phyloP scores from a whole-genome alignment of 2,888 invertebrate species.

The Thecocarcelia acutangulata region DNA sequence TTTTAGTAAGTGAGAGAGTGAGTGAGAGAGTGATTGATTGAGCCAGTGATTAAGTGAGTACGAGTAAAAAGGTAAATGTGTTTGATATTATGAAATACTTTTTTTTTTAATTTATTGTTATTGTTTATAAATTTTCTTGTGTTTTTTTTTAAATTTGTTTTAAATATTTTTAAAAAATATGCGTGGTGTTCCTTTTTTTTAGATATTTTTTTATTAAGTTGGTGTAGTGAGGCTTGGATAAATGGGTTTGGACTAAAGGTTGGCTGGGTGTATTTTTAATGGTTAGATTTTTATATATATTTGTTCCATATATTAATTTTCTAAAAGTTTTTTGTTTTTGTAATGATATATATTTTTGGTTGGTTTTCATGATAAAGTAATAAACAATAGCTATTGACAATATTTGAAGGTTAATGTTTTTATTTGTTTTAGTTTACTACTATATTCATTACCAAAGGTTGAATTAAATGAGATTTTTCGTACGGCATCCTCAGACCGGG shows the following conservation, averaged over 20 bases:
- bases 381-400: neutral
- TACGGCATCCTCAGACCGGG: too few relatives aligned
- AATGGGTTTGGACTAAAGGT: slow-evolving; percentile 63
- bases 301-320: neutral
- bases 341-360: slow-evolving; percentile 34
- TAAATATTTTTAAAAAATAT: slow-evolving; percentile 59
- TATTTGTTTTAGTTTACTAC: too few relatives aligned
- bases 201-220: slow-evolving; percentile 7
- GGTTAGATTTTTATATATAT: neutral
- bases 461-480: too few relatives aligned
- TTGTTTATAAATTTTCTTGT: neutral
- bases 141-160: neutral
- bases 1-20: slow-evolving; percentile 32
- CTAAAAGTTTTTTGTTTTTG: neutral
- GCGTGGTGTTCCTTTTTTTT: slow-evolving; percentile 40
- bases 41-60: slow-evolving; percentile 25
- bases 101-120: neutral
- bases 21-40: slow-evolving; percentile 30
- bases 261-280: slow-evolving; percentile 14
- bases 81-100: slow-evolving; percentile 33
- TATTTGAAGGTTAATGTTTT: slow-evolving; percentile 19
- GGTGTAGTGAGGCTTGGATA: slow-evolving; percentile 55
- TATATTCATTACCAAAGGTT: too few relatives aligned
- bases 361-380: slow-evolving; percentile 1
- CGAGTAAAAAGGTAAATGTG: slow-evolving; percentile 30